phyloP scores from a whole-genome alignment of 2,888 invertebrate genomes.

The Parascotia fuliginaria region DNA sequence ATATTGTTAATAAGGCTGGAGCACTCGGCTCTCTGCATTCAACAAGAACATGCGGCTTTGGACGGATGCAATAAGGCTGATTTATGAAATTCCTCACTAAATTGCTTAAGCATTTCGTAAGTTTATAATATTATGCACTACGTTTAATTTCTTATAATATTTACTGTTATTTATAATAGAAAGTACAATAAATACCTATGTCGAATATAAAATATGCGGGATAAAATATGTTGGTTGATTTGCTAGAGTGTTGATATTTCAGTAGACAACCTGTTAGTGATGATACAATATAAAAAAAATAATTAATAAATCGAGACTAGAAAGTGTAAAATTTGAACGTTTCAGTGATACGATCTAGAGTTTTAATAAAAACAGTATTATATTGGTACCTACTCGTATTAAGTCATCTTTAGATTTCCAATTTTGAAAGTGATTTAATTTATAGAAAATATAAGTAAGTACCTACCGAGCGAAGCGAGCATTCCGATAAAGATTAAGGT shows the following conservation, averaged over 20 bases:
- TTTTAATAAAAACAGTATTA: neutral
- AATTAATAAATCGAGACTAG: slow-evolving; percentile 79
- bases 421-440: no score
- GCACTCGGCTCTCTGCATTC: slow-evolving; percentile 1
- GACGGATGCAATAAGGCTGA: slow-evolving; percentile 76
- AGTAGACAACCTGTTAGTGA: slow-evolving; percentile 42
- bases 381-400: neutral
- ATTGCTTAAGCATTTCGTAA: slow-evolving; percentile 38
- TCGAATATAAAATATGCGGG: slow-evolving; percentile 27
- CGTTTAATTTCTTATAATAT: slow-evolving; percentile 33
- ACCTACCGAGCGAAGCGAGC: no score
- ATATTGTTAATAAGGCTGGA: slow-evolving; percentile 14
- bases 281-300: slow-evolving; percentile 52
- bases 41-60: slow-evolving; percentile 39
- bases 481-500: no score
- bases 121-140: slow-evolving; percentile 36
- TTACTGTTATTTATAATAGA: slow-evolving; percentile 29
- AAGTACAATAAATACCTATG: slow-evolving; percentile 38
- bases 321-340: slow-evolving; percentile 72
- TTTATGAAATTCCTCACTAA: slow-evolving; percentile 41
- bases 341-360: slow-evolving; percentile 66
- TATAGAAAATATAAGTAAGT: no score
- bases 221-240: slow-evolving; percentile 28
- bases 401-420: no score
- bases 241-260: slow-evolving; percentile 17